Percentiles rank a stretch among this genome's conserved stretches.
Conservation (phyloP, 2,797 vertebrate genomes). For the Karalla daura region DNA sequence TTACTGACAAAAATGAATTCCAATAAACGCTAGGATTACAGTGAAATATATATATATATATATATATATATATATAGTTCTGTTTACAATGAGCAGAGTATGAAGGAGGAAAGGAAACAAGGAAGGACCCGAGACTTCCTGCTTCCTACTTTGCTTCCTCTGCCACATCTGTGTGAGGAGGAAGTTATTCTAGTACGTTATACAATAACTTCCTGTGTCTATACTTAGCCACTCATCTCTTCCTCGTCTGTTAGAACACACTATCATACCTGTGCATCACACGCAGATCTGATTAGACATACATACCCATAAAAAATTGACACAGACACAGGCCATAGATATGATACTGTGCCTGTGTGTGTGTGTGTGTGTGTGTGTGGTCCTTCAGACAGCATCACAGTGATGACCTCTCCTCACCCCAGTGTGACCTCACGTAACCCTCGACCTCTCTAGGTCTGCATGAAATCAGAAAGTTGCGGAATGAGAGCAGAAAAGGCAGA, state of each 20-base stretch:
- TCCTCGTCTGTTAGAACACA: conserved; percentile 24
- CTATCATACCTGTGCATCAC: conserved; percentile 17
- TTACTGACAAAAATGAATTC: too few species aligned
- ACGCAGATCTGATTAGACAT: conserved; percentile 13
- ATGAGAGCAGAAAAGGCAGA: too few species aligned
- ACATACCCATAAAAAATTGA: conserved; percentile 3
- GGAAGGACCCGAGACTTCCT: background rate
- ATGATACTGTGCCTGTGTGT: background rate
- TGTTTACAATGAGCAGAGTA: background rate
- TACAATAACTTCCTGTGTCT: conserved; percentile 41
- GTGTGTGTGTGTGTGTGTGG: conserved; percentile 10
- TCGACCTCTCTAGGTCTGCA: conserved; percentile 18
- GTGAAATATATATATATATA: too few species aligned
- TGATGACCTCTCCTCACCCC: conserved; percentile 9
- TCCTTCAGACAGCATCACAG: background rate
- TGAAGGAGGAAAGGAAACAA: conserved; percentile 10
- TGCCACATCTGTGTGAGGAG: background rate
- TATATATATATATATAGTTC: too few species aligned
- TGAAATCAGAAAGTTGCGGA: too few species aligned
- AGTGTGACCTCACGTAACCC: background rate
- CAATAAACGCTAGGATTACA: too few species aligned
- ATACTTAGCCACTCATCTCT: conserved; percentile 16
- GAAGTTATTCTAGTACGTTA: conserved; percentile 37
- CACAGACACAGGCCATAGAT: conserved; percentile 3
- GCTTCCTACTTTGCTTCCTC: background rate